phyloP scores from a whole-genome alignment of 2,797 vertebrate species.

The Enteromius thamalakanensis region DNA sequence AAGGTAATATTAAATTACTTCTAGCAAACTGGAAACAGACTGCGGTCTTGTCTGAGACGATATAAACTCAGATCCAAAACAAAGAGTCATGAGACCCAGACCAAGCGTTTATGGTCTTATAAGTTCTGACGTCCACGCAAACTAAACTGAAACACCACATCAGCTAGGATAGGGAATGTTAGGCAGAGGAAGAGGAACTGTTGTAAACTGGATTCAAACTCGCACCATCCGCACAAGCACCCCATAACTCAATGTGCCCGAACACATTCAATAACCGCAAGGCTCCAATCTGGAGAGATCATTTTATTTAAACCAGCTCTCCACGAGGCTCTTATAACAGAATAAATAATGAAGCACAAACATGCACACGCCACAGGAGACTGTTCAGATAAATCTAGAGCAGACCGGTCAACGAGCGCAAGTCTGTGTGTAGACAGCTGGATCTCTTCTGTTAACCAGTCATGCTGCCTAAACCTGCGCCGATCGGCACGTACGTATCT shows the following conservation, averaged over 20 bases:
- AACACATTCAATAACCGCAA: not conserved
- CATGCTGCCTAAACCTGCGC: constrained; percentile 52
- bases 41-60: not conserved
- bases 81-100: not conserved
- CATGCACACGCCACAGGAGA: constrained; percentile 46
- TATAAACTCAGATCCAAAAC: not conserved
- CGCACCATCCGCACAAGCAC: not conserved
- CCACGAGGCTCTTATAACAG: not conserved
- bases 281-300: constrained; percentile 9
- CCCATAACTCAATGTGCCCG: not conserved
- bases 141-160: not conserved
- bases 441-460: constrained; percentile 57
- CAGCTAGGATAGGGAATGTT: not conserved
- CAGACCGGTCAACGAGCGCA: constrained; percentile 49
- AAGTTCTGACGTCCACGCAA: not conserved
- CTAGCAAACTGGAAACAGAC: not conserved
- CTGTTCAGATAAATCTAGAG: constrained; percentile 45
- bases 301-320: constrained; percentile 19
- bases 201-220: not conserved
- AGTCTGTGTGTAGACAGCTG: constrained; percentile 52
- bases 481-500: constrained; percentile 26
- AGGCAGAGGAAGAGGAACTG: not conserved
- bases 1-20: not conserved
- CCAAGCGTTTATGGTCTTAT: not conserved
- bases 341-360: constrained; percentile 20